Evolutionary conservation across 2,113 vertebrate species (phyloP).

Genomic region (Stigmatopora argus): DNA sequence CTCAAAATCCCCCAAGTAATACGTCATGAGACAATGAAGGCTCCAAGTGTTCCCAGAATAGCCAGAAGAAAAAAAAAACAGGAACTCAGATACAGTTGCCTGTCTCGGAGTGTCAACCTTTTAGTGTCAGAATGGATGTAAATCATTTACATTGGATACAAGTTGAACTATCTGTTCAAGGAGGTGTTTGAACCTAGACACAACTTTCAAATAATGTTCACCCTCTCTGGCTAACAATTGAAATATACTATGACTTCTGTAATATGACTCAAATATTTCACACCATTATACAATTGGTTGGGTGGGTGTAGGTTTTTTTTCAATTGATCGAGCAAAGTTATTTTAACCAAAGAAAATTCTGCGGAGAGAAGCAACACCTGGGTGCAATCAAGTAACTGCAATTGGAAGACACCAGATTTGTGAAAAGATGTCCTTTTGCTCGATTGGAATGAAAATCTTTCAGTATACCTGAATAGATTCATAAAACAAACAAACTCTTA

Average conservation of each 20-base stretch:
- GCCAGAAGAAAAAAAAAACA: slow-evolving; percentile 27
- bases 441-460: too few relatives aligned
- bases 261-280: too few relatives aligned
- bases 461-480: background rate
- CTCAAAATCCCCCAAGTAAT: slow-evolving; percentile 49
- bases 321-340: too few relatives aligned
- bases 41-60: slow-evolving; percentile 23
- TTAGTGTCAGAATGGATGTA: background rate
- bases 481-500: background rate
- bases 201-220: background rate
- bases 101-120: background rate
- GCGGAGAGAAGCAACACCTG: too few relatives aligned
- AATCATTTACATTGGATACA: background rate
- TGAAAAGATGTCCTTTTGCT: too few relatives aligned
- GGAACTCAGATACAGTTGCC: slow-evolving; percentile 2
- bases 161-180: background rate
- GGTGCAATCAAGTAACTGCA: too few relatives aligned
- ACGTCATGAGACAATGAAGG: slow-evolving; percentile 39
- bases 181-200: background rate
- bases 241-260: too few relatives aligned
- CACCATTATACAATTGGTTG: too few relatives aligned
- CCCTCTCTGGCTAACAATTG: too few relatives aligned
- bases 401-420: too few relatives aligned
- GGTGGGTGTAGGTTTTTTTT: too few relatives aligned
- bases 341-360: too few relatives aligned